phyloP scores from a whole-genome alignment of 1,140 invertebrate genomes.

The Apocrypta bakeri region DNA sequence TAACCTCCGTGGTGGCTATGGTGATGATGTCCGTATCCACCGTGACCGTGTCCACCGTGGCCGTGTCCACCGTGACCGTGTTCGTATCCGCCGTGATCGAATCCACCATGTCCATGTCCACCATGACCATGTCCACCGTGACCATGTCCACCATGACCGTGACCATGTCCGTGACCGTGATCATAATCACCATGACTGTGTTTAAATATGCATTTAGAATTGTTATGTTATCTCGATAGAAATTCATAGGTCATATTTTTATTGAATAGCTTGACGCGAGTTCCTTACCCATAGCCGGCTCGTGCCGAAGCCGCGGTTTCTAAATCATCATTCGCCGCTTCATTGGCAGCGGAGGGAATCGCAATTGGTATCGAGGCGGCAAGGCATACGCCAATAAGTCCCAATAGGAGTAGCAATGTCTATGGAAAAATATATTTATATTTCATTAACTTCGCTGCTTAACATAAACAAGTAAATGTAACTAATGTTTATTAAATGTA shows the following conservation, averaged over 20 bases:
- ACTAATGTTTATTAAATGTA: too few relatives aligned
- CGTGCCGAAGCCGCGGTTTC: slow-evolving; percentile 5
- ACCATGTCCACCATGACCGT: background rate
- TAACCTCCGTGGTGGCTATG: background rate
- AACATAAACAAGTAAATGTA: background rate
- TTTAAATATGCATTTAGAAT: too few relatives aligned
- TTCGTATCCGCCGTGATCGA: too few relatives aligned
- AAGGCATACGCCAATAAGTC: background rate
- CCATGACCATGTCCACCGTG: too few relatives aligned
- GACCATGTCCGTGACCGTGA: background rate
- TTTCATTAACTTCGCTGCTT: background rate
- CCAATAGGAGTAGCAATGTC: background rate
- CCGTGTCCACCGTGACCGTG: background rate
- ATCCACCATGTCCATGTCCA: background rate
- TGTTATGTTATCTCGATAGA: too few relatives aligned
- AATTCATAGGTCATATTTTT: too few relatives aligned
- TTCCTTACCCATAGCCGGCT: background rate
- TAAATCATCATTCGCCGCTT: slow-evolving; percentile 1
- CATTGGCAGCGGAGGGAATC: background rate
- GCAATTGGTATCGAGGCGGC: background rate
- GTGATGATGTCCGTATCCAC: background rate
- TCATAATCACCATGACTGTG: background rate
- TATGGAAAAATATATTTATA: background rate
- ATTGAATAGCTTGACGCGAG: too few relatives aligned
- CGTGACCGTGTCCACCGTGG: background rate